Evolutionary conservation across 2,797 vertebrate genomes (phyloP).

Genomic region (Falco berigora): DNA sequence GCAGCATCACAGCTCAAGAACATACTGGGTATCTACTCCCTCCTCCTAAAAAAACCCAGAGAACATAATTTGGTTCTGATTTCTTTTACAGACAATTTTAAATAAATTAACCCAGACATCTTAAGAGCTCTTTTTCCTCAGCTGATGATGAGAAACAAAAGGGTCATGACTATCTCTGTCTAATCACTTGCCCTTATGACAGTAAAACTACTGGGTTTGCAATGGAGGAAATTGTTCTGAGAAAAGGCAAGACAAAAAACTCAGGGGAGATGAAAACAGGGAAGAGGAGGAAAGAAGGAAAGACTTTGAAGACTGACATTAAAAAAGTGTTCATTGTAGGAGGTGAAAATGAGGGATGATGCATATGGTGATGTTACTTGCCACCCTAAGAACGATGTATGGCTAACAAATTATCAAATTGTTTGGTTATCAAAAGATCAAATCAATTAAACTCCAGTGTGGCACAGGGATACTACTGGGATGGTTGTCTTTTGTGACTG

Average conservation of each 20-base stretch:
- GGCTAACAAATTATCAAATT: not conserved
- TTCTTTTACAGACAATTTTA: not conserved
- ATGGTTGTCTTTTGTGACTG: not conserved
- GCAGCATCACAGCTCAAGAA: not conserved
- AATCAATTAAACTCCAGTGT: not conserved
- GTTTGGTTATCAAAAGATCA: not conserved
- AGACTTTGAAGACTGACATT: not conserved
- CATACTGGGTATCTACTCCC: not conserved
- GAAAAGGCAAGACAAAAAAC: not conserved
- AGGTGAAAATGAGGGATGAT: not conserved
- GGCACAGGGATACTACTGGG: not conserved
- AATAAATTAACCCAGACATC: not conserved
- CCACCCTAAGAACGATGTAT: not conserved
- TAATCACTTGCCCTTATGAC: not conserved
- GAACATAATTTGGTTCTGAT: not conserved
- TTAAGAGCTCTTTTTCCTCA: not conserved
- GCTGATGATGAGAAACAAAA: not conserved
- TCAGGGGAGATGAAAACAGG: not conserved
- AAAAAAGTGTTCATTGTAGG: not conserved
- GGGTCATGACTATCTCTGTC: not conserved
- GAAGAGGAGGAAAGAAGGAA: not conserved
- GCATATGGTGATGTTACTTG: not conserved
- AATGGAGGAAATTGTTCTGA: not conserved
- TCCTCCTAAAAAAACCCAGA: not conserved
- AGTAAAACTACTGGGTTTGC: not conserved